These are phyloP conservation scores for Neostethus bicornis DNA, from an alignment of 2,797 vertebrate genomes.

Conservation along the genomic window DNA sequence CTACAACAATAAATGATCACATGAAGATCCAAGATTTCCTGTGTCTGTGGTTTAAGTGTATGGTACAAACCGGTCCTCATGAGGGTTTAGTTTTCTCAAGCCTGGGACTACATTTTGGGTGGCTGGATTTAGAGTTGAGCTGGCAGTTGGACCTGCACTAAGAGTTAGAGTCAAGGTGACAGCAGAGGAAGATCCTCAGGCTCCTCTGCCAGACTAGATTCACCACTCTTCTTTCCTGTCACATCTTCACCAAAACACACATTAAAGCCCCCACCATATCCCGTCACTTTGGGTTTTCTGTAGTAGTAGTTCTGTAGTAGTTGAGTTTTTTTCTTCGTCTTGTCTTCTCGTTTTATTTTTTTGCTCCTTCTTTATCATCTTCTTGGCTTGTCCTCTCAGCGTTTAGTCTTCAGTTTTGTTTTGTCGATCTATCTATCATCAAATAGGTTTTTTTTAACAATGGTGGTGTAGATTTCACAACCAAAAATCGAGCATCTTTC, in stretches of 20 bases:
- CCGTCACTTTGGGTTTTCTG: constrained; percentile 55
- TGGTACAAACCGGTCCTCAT: constrained; percentile 23
- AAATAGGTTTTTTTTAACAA: constrained; percentile 32
- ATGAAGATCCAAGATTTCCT: constrained; percentile 11
- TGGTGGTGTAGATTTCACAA: constrained; percentile 33
- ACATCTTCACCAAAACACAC: constrained; percentile 50
- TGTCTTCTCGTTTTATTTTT: constrained; percentile 27
- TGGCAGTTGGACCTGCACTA: constrained; percentile 71
- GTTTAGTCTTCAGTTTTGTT: constrained; percentile 27
- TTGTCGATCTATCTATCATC: constrained; percentile 23
- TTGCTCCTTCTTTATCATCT: constrained; percentile 31
- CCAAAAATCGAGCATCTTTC: constrained; percentile 22
- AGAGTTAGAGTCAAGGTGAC: constrained; percentile 78
- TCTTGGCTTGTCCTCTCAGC: constrained; percentile 31
- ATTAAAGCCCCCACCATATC: constrained; percentile 38
- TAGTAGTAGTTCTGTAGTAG: constrained; percentile 6
- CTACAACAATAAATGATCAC: constrained; percentile 30
- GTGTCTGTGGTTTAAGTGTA: constrained; percentile 11
- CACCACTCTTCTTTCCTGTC: constrained; percentile 61
- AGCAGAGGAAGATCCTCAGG: constrained; percentile 74
- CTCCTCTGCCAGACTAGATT: constrained; percentile 69
- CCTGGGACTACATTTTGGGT: constrained; percentile 58
- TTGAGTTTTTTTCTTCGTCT: no score
- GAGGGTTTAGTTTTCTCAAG: constrained; percentile 37
- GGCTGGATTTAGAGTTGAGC: constrained; percentile 68